Base-by-base conservation (phyloP, 1,140 invertebrate genomes). In the Goniozus legneri region DNA sequence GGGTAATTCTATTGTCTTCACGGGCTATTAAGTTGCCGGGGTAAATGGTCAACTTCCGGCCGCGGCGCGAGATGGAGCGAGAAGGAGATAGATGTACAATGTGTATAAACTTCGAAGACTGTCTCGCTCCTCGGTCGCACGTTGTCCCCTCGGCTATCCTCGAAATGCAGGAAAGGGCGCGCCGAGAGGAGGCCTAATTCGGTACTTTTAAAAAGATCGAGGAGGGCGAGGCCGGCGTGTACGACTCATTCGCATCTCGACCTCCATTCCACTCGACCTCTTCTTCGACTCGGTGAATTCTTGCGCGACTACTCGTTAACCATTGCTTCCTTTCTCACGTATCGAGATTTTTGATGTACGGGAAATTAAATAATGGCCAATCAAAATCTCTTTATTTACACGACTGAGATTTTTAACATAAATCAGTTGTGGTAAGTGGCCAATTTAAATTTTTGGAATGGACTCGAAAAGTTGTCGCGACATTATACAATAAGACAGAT, bases 1-100 rank as follows among this genome's bases (percentile, higher is more conserved):
- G 50, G 46, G 69, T 75, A 76, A 76, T 76, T 76, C 72, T 72
- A 76, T 76, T 76, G 73, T 76, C 68, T 76, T 76, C 72, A 76
- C 69, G 73, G 73, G 69, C 72, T 76, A 76, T 76, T 76, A 75
- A 76, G 67, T 73, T 67, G 50, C 64, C 57, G 69, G 64, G n/a
- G n/a, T n/a, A 72, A 75, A 76, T 75, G 58, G 62, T 39, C 18
- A 30, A 54, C 71, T 74, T 75, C 73, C 73, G 69, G 69, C 71
- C 63, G 60, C 67, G 54, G 46, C 52, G 38, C 52, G 40, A 51
- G 34, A 40, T 18, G 22, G 44, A 46, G 34, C 37, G 36, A n/a
- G n/a, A 27, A 27, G 24, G 24, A 27, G 24, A 27, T 27, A 27
- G 24, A 12, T 6, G 24, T 7, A 27, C 6, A 27, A 27, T 7